Percentiles rank a stretch among this genome's conserved stretches.
Conservation (phyloP, 2,888 invertebrate genomes). For the Ornithoptera priamus region DNA sequence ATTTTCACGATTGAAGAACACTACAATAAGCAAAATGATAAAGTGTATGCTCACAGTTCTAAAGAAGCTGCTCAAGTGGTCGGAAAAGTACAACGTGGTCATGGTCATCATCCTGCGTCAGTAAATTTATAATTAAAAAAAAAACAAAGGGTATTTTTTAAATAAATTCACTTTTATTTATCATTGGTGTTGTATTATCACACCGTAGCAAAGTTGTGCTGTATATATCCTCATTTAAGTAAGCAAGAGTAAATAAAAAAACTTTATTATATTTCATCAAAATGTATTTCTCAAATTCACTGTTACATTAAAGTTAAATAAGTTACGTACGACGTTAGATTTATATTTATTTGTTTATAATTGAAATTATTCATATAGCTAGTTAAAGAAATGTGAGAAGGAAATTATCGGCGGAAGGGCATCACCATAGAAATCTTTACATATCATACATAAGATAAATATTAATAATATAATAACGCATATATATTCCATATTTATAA, state of each 20-base stretch:
- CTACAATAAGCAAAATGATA: too few species aligned
- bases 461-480: constrained; percentile 34
- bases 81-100: too few species aligned
- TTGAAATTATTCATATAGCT: constrained; percentile 52
- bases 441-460: constrained; percentile 30
- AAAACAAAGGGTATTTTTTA: too few species aligned
- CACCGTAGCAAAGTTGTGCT: too few species aligned
- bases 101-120: too few species aligned
- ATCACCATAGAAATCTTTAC: constrained; percentile 40
- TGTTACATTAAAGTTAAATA: background rate
- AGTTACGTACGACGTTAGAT: background rate
- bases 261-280: background rate
- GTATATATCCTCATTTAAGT: too few species aligned
- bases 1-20: too few species aligned
- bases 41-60: too few species aligned
- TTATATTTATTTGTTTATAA: constrained; percentile 42
- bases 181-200: too few species aligned
- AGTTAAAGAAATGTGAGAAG: constrained; percentile 39
- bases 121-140: too few species aligned
- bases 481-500: constrained; percentile 29
- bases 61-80: too few species aligned
- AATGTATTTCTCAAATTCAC: constrained; percentile 24
- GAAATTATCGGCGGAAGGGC: constrained; percentile 44
- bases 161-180: too few species aligned
- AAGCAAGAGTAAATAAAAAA: background rate